Evolutionary conservation across 2,113 vertebrate species (phyloP), one percentile per base, ranked within the genome.

Genomic region (Hipposideros armiger): DNA sequence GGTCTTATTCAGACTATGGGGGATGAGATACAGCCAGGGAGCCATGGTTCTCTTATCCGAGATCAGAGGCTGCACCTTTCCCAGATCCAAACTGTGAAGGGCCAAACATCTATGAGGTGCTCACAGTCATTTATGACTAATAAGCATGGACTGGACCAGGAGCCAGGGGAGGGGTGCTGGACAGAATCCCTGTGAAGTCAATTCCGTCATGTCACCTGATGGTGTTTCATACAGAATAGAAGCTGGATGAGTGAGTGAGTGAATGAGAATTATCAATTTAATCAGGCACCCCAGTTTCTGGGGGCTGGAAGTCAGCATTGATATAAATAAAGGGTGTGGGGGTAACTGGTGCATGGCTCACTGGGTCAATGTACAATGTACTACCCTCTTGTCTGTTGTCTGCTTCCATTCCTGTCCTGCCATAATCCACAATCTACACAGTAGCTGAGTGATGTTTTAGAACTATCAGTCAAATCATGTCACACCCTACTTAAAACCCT

Each of bases 351-450:
- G 42, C 24, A 5, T 0, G 6, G 30, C 52, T 40, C 16, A 30
- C 24, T 22, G 30, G 26, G 24, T 22, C 20, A 20, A 28, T 1
- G 11, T 3, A 16, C 0, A 0, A 8, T 4, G 26, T 3, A 19
- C 42, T 54, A 4, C 2, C 4, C 0, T 72, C 40, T 32, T 60
- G 32, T 19, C 58, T 52, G 70, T 20, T 32, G 4, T 58, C 50
- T 81, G 28, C 10, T 36, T 77, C 36, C 9, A 0, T 13, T 45
- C 56, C 17, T 50, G 22, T 40, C 40, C 77, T 50, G 2, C 47
- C 4, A 7, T 24, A 7, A 10, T 9, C 16, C 1, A 3, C 11
- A 30, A 40, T 32, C 7, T 0, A 13, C 30, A 40, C 10, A 3
- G 42, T 19, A 10, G 26, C 20, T 7, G 3, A 22, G 36, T 11